phyloP scores from a whole-genome alignment of 2,797 vertebrate genomes.

The Chromobotia macracanthus region DNA sequence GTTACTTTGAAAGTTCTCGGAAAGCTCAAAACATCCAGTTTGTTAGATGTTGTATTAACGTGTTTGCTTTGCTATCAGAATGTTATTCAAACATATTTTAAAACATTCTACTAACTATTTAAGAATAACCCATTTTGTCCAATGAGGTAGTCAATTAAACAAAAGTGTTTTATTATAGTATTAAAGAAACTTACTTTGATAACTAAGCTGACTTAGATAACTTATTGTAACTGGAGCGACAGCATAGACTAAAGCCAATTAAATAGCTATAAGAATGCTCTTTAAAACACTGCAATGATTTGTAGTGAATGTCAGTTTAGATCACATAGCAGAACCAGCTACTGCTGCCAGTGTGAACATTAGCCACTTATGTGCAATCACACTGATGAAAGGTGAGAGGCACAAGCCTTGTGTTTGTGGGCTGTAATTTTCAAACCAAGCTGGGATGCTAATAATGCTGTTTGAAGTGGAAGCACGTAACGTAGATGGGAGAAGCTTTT shows the following conservation, averaged over 20 bases:
- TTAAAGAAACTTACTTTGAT: too few relatives aligned
- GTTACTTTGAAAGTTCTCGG: too few relatives aligned
- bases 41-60: too few relatives aligned
- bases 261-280: neutral
- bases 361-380: conserved; percentile 56
- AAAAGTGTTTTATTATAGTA: too few relatives aligned
- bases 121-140: too few relatives aligned
- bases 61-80: too few relatives aligned
- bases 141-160: too few relatives aligned
- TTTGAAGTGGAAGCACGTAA: conserved; percentile 53
- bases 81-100: too few relatives aligned
- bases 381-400: conserved; percentile 58
- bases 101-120: too few relatives aligned
- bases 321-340: conserved; percentile 6
- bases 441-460: conserved; percentile 50
- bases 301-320: conserved; percentile 1
- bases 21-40: too few relatives aligned
- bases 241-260: neutral
- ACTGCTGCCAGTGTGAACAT: conserved; percentile 42
- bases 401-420: conserved; percentile 27
- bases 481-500: conserved; percentile 27
- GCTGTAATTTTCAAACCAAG: conserved; percentile 54
- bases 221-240: neutral
- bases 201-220: too few relatives aligned
- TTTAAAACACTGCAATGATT: neutral